Conservation (phyloP, 2,113 vertebrate genomes). For the Pedionomus torquatus region DNA sequence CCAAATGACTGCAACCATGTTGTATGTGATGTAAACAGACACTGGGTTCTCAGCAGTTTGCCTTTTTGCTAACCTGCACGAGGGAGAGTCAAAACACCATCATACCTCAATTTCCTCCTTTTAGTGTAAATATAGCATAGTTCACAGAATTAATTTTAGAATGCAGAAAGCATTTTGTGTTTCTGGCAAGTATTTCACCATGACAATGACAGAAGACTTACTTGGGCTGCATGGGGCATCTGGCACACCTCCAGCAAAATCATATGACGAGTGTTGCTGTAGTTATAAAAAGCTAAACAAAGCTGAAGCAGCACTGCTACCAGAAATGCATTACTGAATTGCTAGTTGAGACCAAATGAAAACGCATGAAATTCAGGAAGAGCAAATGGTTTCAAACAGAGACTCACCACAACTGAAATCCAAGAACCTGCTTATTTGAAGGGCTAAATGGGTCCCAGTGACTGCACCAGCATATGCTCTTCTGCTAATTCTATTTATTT, state of each 20-base stretch:
- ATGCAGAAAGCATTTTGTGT: background rate
- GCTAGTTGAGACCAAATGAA: background rate
- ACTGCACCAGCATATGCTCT: background rate
- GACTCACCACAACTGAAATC: background rate
- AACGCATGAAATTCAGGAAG: background rate
- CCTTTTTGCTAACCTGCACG: background rate
- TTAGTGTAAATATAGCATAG: background rate
- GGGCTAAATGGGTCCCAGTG: background rate
- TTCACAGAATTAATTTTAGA: background rate
- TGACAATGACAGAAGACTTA: background rate
- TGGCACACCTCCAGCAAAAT: background rate
- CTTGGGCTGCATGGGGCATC: background rate
- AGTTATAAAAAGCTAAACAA: background rate
- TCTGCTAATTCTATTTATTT: background rate
- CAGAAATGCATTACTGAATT: background rate
- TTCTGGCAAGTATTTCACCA: background rate
- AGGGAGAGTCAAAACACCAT: background rate
- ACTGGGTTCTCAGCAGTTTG: background rate
- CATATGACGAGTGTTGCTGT: no score
- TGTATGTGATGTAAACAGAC: background rate
- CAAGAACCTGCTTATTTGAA: background rate
- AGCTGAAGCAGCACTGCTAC: background rate
- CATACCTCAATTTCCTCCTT: background rate
- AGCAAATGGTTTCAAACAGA: background rate
- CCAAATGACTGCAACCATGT: accelerated